phyloP scores from a whole-genome alignment of 2,113 vertebrate genomes.

The Peromyscus californicus region DNA sequence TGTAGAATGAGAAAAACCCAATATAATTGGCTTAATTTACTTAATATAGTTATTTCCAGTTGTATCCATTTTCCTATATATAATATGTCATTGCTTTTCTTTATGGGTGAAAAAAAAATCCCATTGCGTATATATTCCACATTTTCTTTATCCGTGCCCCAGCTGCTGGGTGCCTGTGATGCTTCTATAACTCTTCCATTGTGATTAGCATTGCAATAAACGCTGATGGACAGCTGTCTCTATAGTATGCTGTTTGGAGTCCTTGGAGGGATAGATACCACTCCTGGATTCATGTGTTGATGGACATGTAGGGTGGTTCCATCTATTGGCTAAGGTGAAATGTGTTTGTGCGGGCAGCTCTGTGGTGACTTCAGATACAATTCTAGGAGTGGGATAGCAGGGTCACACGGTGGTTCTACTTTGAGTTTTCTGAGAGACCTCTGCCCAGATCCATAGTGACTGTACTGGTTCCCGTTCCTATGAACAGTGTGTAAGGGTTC shows the following conservation, averaged over 20 bases:
- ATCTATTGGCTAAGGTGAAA: background rate
- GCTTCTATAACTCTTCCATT: background rate
- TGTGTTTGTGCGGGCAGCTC: background rate
- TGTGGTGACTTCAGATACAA: background rate
- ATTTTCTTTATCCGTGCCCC: background rate
- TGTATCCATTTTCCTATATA: background rate
- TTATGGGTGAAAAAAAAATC: background rate
- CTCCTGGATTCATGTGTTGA: too few species aligned
- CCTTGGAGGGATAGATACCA: background rate
- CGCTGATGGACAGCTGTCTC: background rate
- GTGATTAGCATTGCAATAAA: background rate
- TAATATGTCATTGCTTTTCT: background rate
- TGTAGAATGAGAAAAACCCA: background rate
- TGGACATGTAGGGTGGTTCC: background rate
- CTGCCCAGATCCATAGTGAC: background rate
- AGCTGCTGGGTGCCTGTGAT: background rate
- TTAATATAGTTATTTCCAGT: background rate
- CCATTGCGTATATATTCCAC: background rate
- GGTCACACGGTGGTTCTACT: background rate
- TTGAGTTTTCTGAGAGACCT: background rate
- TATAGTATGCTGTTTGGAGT: background rate
- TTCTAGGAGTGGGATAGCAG: background rate
- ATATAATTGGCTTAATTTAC: background rate
- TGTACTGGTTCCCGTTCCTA: background rate
- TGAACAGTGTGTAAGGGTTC: background rate